phyloP scores from a whole-genome alignment of 2,797 vertebrate genomes.

The Avahi laniger region DNA sequence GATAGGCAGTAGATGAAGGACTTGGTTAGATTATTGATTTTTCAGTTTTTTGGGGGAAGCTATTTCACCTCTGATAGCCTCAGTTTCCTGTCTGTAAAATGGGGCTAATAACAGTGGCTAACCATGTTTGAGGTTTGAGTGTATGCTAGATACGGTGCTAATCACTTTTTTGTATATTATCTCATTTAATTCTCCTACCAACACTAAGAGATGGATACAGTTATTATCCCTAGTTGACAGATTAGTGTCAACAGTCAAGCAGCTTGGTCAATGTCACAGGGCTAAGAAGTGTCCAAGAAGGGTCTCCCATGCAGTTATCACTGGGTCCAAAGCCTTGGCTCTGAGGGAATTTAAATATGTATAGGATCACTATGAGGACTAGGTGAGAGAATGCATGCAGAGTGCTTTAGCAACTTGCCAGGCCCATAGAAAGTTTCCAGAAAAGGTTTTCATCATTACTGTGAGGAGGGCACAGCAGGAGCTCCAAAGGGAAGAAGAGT shows the following conservation, averaged over 20 bases:
- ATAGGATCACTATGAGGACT: background rate
- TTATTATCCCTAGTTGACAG: background rate
- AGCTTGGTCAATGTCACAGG: background rate
- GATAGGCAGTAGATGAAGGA: accelerated
- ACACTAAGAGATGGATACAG: background rate
- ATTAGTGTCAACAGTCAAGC: no score
- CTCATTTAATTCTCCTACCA: background rate
- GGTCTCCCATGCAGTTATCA: background rate
- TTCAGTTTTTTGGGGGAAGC: background rate
- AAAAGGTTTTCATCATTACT: background rate
- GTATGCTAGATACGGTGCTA: no score
- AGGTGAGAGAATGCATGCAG: accelerated
- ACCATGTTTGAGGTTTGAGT: background rate
- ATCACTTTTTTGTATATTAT: background rate
- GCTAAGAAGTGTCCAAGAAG: background rate
- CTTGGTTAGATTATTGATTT: background rate
- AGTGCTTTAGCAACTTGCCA: background rate
- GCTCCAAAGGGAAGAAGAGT: no score
- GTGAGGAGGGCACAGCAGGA: background rate
- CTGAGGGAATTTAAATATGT: background rate
- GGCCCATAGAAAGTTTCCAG: background rate
- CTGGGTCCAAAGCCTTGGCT: background rate
- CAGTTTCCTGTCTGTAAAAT: background rate
- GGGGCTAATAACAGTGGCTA: background rate
- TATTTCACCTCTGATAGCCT: background rate